These are phyloP conservation scores for Watsonalla binaria DNA, from an alignment of 2,888 invertebrate species.

Conservation along the genomic window DNA sequence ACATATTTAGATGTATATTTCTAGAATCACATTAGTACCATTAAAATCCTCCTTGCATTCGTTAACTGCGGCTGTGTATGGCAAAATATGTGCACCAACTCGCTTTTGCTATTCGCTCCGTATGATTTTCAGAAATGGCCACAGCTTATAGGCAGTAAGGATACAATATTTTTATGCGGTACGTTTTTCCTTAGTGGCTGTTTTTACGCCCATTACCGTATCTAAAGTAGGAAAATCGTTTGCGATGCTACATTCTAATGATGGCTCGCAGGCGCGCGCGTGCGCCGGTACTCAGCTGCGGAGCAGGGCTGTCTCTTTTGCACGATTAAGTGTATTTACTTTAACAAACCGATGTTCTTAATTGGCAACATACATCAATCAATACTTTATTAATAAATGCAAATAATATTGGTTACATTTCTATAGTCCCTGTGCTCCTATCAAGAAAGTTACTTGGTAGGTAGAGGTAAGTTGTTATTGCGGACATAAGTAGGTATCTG, in stretches of 20 bases:
- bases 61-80: conserved; percentile 64
- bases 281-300: conserved; percentile 60
- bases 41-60: conserved; percentile 75
- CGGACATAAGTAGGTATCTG: no score
- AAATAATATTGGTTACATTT: no score
- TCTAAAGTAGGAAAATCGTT: conserved; percentile 76
- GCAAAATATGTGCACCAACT: conserved; percentile 72
- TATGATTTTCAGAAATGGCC: conserved; percentile 78
- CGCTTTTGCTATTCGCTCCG: conserved; percentile 65
- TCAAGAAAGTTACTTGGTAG: no score
- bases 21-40: conserved; percentile 69
- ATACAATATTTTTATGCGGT: conserved; percentile 77
- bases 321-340: background rate
- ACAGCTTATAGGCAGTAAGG: conserved; percentile 66
- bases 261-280: conserved; percentile 66
- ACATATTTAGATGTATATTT: conserved; percentile 60
- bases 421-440: no score
- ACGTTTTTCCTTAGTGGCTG: conserved; percentile 64
- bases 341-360: no score
- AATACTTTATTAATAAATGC: no score
- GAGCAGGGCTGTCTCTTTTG: conserved; percentile 40
- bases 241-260: conserved; percentile 76
- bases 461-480: no score
- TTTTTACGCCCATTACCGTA: conserved; percentile 72
- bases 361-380: no score